A percentile compares a stretch with the other conserved stretches of the same genome.
Conservation (phyloP, 1,140 invertebrate genomes). For the Drosophila serrata region DNA sequence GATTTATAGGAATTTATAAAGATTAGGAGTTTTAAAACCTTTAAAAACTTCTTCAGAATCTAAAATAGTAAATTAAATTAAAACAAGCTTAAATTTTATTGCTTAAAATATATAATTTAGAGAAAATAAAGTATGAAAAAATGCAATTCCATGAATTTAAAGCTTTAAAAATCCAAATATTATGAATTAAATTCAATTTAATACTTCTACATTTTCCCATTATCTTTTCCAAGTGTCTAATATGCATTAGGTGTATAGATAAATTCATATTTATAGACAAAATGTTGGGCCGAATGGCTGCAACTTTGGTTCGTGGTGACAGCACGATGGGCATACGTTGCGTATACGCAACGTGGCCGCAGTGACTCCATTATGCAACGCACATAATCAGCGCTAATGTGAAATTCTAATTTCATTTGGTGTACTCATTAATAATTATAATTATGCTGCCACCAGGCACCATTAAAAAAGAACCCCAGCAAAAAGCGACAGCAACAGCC, state of each 20-base stretch:
- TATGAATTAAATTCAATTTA: no score
- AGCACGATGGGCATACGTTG: slow-evolving; percentile 10
- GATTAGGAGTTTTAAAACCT: neutral
- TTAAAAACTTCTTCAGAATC: neutral
- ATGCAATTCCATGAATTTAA: neutral
- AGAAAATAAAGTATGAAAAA: neutral
- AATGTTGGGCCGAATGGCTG: slow-evolving; percentile 6
- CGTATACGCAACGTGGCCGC: slow-evolving; percentile 58
- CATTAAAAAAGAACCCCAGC: slow-evolving; percentile 11
- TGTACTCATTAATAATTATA: slow-evolving; percentile 78
- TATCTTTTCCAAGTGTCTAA: neutral
- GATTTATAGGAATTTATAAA: neutral
- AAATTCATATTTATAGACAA: slow-evolving; percentile 49
- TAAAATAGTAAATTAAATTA: neutral
- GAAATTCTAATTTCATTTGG: slow-evolving; percentile 70
- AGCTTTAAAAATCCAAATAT: neutral
- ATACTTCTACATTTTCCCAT: no score
- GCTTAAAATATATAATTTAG: neutral
- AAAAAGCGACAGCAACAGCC: slow-evolving; percentile 10
- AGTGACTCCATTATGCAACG: slow-evolving; percentile 64
- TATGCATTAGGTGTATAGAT: slow-evolving; percentile 20
- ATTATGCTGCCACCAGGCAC: slow-evolving; percentile 46
- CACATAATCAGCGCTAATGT: slow-evolving; percentile 63
- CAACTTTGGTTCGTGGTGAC: slow-evolving; percentile 19
- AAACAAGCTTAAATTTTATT: neutral